phyloP scores from a whole-genome alignment of 30 jellyfish, hydroid and myxozoan species.

The Haliclystus octoradiatus region DNA sequence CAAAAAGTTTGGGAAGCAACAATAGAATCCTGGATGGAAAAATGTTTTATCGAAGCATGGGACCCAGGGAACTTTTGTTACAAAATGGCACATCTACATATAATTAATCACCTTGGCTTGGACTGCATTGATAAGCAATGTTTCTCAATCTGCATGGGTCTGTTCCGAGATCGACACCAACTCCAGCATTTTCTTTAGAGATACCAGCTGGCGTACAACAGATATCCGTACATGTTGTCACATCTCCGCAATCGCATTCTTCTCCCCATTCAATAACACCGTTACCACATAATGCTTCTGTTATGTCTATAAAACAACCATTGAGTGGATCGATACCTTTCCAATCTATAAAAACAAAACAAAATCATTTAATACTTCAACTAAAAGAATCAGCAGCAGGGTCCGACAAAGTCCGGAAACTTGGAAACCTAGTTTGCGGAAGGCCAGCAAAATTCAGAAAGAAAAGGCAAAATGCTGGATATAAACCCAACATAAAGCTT shows the following conservation, averaged over 20 bases:
- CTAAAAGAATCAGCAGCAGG: too few species aligned
- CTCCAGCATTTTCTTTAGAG: too few species aligned
- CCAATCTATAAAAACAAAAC: constrained; percentile 29
- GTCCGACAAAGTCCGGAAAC: too few species aligned
- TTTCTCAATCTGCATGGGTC: constrained; percentile 71
- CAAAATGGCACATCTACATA: not conserved
- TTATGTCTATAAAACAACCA: constrained; percentile 76
- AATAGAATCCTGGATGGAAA: not conserved
- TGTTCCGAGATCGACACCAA: too few species aligned
- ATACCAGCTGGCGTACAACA: constrained; percentile 91
- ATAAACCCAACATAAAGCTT: too few species aligned
- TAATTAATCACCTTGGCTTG: constrained; percentile 56
- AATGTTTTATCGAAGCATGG: not conserved
- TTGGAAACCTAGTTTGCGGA: too few species aligned
- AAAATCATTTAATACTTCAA: not conserved
- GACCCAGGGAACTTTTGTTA: not conserved
- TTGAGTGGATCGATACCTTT: constrained; percentile 64
- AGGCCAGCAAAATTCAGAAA: too few species aligned
- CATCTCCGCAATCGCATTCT: constrained; percentile 88
- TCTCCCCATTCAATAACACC: constrained; percentile 93
- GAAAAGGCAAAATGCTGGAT: too few species aligned
- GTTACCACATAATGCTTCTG: constrained; percentile 85
- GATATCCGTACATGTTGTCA: constrained; percentile 65
- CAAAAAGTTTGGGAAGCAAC: too few species aligned
- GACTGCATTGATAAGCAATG: constrained; percentile 82